Evolutionary conservation across 2,797 vertebrate species (phyloP).

Genomic region (Gila robusta): DNA sequence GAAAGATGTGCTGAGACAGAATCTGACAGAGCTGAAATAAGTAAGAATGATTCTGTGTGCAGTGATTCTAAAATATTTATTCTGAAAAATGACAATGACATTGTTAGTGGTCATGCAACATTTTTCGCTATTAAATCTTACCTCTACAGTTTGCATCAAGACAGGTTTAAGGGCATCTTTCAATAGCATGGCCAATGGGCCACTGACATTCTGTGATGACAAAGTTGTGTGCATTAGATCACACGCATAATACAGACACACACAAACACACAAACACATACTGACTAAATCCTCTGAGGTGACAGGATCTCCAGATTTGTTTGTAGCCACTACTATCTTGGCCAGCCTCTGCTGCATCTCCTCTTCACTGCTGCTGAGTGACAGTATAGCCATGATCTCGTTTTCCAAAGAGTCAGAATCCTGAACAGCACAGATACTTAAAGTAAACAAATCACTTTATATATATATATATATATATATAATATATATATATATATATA

Average conservation of each 20-base stretch:
- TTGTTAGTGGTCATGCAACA: not conserved
- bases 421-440: conserved; percentile 37
- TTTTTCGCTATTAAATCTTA: conserved; percentile 7
- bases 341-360: conserved; percentile 83
- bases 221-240: conserved; percentile 28
- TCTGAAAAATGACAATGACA: conserved; percentile 6
- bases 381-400: conserved; percentile 88
- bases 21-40: not conserved
- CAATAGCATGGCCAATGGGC: conserved; percentile 38
- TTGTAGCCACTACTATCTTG: conserved; percentile 86
- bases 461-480: too few species aligned
- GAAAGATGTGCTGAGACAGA: not conserved
- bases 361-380: conserved; percentile 79
- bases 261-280: conserved; percentile 31
- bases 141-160: conserved; percentile 58
- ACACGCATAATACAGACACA: not conserved
- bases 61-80: conserved; percentile 6
- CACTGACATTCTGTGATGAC: conserved; percentile 49
- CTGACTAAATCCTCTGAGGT: conserved; percentile 87
- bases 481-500: too few species aligned
- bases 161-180: conserved; percentile 54
- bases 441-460: not conserved
- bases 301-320: conserved; percentile 80
- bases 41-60: not conserved
- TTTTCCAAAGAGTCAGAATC: conserved; percentile 78